Conservation (phyloP, 2,888 invertebrate species). For the Lamproptera curius region DNA sequence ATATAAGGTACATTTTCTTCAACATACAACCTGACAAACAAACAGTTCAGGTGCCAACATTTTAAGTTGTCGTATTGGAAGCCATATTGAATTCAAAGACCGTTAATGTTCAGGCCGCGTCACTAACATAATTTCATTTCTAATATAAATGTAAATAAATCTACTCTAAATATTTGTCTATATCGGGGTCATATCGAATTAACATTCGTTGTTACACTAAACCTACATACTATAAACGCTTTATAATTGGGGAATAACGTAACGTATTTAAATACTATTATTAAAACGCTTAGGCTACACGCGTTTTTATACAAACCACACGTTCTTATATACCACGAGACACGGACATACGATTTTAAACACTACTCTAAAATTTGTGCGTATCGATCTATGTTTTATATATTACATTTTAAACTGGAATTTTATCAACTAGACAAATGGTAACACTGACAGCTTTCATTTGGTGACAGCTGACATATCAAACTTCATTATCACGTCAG, state of each 20-base stretch:
- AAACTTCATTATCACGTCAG: not conserved
- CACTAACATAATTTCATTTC: not conserved
- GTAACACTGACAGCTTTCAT: too few relatives aligned
- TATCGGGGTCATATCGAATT: constrained; percentile 14
- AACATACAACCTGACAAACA: too few relatives aligned
- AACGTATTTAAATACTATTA: constrained; percentile 3
- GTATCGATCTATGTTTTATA: constrained; percentile 59
- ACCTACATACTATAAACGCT: constrained; percentile 4
- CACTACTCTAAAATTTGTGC: constrained; percentile 73
- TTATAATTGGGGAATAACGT: not conserved
- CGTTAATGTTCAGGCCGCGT: not conserved
- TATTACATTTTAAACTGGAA: constrained; percentile 42
- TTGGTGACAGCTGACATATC: too few relatives aligned
- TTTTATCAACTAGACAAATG: too few relatives aligned
- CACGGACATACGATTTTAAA: constrained; percentile 41
- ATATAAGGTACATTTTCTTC: too few relatives aligned
- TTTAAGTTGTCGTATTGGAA: too few relatives aligned
- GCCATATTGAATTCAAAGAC: not conserved
- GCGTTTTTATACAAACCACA: constrained; percentile 23
- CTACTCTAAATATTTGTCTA: constrained; percentile 17
- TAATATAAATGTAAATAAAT: constrained; percentile 1
- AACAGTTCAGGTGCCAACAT: too few relatives aligned
- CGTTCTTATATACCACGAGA: constrained; percentile 30
- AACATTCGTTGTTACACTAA: constrained; percentile 19
- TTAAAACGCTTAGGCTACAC: constrained; percentile 8